Base-by-base conservation (phyloP, 2,113 vertebrate genomes). In the Limanda limanda region DNA sequence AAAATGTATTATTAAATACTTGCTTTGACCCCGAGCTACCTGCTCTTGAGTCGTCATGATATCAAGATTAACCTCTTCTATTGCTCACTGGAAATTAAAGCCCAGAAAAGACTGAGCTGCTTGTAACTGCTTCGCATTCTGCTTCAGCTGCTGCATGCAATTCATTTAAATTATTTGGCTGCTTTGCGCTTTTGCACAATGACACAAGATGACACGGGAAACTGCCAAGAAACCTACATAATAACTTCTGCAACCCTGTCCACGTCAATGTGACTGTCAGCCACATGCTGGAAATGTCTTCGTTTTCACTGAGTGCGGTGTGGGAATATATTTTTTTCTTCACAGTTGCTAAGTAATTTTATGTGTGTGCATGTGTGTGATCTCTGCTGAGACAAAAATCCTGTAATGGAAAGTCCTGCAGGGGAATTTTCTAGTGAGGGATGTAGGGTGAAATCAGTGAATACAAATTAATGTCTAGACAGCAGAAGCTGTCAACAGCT, bases 381-480 rank as follows among this genome's bases (percentile, higher is more conserved):
- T 79, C 79, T 81, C 64, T 64, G 77, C 82, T 83, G 56, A 90
- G 82, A 78, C 56, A 85, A 84, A 87, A 88, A 68, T 60, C 37
- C 21, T 77, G 57, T 76, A 80, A 91, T 83, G 62, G 25, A 87
- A 83, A 79, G 72, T 89, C 85, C 77, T 79, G 84, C 84, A 77
- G 86, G 60, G 74, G 42, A 37, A 69, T 85, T 84, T 42, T 81
- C 52, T 72, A 84, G 70, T 25, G 68, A 68, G 52, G 67, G 71
- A 84, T 82, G 85, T 55, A 25, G 70, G 71, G 75, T 54, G 71
- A 91, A 88, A 92, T 90, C 84, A 71, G 76, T 71, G 89, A 90
- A 89, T 91, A 88, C 79, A 92, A 89, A 94, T 92, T 74, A 87
- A 86, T 51, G 74, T 89, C 82, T 88, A 73, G 85, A 93, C 89